A percentile compares a stretch with the other conserved stretches of the same genome.
Conservation (phyloP, 2,888 invertebrate species). For the Operophtera brumata region DNA sequence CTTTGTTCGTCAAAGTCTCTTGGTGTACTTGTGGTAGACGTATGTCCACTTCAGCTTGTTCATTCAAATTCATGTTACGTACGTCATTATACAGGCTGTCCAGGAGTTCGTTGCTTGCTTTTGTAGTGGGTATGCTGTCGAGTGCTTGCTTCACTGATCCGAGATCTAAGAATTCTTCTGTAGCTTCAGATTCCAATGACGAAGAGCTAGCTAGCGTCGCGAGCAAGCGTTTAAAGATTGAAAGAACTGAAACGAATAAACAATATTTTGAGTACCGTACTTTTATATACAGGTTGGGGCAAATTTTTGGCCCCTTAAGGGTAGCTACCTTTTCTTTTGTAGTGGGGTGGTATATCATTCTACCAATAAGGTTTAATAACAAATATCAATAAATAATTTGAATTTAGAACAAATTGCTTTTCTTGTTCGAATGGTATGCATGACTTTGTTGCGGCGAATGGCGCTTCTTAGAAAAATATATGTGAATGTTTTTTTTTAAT, state of each 20-base stretch:
- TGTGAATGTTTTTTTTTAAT: too few species aligned
- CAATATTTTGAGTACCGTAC: not conserved
- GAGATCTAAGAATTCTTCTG: constrained; percentile 12
- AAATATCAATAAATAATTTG: too few species aligned
- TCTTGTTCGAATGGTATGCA: too few species aligned
- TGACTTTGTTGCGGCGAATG: too few species aligned
- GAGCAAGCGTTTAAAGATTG: constrained; percentile 14
- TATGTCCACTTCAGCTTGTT: not conserved
- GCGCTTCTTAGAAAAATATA: too few species aligned
- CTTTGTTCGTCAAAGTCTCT: constrained; percentile 11
- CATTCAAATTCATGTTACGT: constrained; percentile 10
- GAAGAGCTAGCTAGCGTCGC: constrained; percentile 7
- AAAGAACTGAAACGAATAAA: constrained; percentile 11
- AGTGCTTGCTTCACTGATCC: constrained; percentile 16
- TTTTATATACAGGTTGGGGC: too few species aligned
- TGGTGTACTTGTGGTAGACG: constrained; percentile 2
- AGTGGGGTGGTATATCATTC: too few species aligned
- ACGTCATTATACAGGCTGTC: constrained; percentile 16
- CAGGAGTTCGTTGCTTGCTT: constrained; percentile 1
- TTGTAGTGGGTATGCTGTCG: constrained; percentile 9
- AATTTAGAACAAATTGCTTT: too few species aligned
- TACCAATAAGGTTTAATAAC: too few species aligned
- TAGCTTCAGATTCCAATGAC: not conserved
- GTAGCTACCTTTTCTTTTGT: too few species aligned
- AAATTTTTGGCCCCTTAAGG: too few species aligned